A percentile compares a stretch with the other conserved stretches of the same genome.
phyloP scores from a whole-genome alignment of 2,113 vertebrate genomes.

The Vulpes vulpes region DNA sequence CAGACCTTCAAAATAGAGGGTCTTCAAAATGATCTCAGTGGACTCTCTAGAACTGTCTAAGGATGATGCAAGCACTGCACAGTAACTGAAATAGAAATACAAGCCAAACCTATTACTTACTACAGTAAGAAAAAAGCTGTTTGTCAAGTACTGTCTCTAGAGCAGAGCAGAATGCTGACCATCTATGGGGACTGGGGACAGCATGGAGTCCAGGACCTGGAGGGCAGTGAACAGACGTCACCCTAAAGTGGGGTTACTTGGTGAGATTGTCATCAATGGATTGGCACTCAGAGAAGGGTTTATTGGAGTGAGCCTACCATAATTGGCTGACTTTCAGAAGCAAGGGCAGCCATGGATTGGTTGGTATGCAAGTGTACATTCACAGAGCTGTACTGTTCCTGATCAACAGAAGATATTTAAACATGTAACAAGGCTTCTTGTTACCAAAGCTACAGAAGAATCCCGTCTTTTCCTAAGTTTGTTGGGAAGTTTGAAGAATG shows the following conservation, averaged over 20 bases:
- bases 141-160: neutral
- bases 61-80: neutral
- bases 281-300: neutral
- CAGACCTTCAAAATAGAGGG: too few species aligned
- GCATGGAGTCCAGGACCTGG: fast-evolving
- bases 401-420: neutral
- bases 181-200: fast-evolving
- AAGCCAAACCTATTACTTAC: neutral
- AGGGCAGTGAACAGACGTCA: fast-evolving
- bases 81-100: neutral
- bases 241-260: fast-evolving
- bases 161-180: fast-evolving
- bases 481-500: neutral
- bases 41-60: neutral
- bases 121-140: neutral
- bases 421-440: neutral
- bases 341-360: neutral
- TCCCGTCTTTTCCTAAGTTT: fast-evolving
- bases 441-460: neutral
- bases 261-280: neutral
- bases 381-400: neutral
- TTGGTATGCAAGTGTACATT: neutral
- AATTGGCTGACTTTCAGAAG: neutral
- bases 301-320: neutral
- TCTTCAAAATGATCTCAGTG: neutral